A percentile compares a stretch with the other conserved stretches of the same genome.
Conservation (phyloP, 2,797 vertebrate genomes). For the Eupleurogrammus muticus region DNA sequence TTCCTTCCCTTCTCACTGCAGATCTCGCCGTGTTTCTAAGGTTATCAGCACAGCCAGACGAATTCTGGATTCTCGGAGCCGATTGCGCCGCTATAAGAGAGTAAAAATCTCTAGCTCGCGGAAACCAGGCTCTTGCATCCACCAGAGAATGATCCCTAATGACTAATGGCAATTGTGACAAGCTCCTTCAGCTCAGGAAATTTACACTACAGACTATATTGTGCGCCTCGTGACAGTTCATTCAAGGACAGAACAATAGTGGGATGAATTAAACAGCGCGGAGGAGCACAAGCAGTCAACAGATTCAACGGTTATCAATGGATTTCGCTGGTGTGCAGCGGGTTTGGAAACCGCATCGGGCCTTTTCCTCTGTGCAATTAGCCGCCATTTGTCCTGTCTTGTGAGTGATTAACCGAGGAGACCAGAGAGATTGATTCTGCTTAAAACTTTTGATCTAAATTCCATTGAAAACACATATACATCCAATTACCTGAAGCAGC, state of each 20-base stretch:
- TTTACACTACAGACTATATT: conserved; percentile 28
- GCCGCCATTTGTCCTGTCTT: conserved; percentile 38
- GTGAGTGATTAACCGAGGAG: conserved; percentile 49
- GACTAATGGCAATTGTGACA: conserved; percentile 45
- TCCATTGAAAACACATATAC: neutral
- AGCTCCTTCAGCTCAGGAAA: conserved; percentile 39
- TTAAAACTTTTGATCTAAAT: conserved; percentile 28
- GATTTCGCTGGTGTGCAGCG: conserved; percentile 15
- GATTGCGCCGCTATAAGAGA: no score
- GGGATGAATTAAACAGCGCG: conserved; percentile 17
- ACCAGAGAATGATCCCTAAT: conserved; percentile 25
- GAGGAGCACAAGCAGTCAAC: conserved; percentile 4
- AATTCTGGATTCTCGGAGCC: no score
- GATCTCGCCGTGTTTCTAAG: conserved; percentile 1
- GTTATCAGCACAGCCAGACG: no score
- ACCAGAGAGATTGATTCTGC: conserved; percentile 16
- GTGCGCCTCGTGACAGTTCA: conserved; percentile 53
- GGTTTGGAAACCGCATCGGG: conserved; percentile 14
- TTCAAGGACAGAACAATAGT: conserved; percentile 55
- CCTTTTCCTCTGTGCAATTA: conserved; percentile 39
- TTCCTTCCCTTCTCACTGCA: neutral
- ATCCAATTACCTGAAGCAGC: no score
- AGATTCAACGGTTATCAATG: conserved; percentile 21
- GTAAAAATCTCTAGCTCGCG: no score
- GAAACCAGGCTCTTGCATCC: no score